Evolutionary conservation across 2,888 invertebrate species (phyloP).

Genomic region (Epinotia nisella): DNA sequence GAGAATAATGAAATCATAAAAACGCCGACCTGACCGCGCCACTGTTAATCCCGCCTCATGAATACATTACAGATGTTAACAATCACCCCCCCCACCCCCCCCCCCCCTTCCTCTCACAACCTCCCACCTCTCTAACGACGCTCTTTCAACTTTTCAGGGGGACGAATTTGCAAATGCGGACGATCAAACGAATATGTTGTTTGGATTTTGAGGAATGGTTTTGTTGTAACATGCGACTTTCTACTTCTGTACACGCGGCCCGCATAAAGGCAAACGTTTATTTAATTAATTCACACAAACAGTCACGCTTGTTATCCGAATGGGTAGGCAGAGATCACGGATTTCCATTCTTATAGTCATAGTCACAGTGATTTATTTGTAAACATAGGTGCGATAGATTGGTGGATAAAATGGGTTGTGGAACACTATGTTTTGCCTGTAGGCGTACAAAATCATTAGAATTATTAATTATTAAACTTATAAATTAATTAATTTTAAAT

Average conservation of each 20-base stretch:
- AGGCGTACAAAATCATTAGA: too few relatives aligned
- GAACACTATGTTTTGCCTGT: too few relatives aligned
- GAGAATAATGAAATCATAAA: slow-evolving; percentile 43
- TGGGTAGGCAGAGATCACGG: background rate
- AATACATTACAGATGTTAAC: slow-evolving; percentile 48
- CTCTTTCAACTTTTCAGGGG: slow-evolving; percentile 31
- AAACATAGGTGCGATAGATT: too few relatives aligned
- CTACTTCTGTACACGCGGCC: background rate
- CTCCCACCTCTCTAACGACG: slow-evolving; percentile 2
- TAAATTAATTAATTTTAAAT: too few relatives aligned
- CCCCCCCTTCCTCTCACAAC: background rate
- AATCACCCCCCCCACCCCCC: slow-evolving; percentile 26
- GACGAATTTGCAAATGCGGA: slow-evolving; percentile 8
- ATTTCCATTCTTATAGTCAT: too few relatives aligned
- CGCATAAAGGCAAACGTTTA: background rate
- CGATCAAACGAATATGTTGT: slow-evolving; percentile 11
- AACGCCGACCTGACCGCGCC: slow-evolving; percentile 39
- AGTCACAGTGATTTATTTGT: too few relatives aligned
- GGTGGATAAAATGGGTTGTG: too few relatives aligned
- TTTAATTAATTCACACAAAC: too few relatives aligned
- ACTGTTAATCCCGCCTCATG: slow-evolving; percentile 46
- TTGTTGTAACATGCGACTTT: background rate
- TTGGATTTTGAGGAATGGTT: background rate
- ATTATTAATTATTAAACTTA: too few relatives aligned
- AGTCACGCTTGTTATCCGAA: too few relatives aligned